phyloP scores from a whole-genome alignment of 2,797 vertebrate genomes.

The Discoglossus pictus region DNA sequence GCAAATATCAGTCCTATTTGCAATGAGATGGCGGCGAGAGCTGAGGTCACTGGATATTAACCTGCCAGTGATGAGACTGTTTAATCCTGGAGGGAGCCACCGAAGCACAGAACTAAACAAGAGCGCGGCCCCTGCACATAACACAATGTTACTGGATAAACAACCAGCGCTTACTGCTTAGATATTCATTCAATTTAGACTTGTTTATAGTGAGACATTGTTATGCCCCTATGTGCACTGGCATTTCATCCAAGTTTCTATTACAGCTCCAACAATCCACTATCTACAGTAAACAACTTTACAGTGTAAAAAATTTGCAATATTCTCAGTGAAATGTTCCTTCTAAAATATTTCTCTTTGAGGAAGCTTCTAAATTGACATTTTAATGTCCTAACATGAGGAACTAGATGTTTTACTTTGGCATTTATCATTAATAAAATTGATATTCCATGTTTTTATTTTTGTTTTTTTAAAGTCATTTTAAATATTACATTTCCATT shows the following conservation, averaged over 20 bases:
- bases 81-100: constrained; percentile 64
- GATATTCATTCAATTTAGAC: constrained; percentile 23
- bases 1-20: constrained; percentile 62
- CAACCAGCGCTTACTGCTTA: constrained; percentile 17
- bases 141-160: constrained; percentile 30
- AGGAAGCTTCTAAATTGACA: too few relatives aligned
- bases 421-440: too few relatives aligned
- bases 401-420: too few relatives aligned
- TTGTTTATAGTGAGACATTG: constrained; percentile 26
- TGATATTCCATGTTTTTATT: too few relatives aligned
- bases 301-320: too few relatives aligned
- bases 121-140: constrained; percentile 11
- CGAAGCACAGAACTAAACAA: constrained; percentile 56
- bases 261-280: constrained; percentile 3
- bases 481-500: too few relatives aligned
- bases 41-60: constrained; percentile 59
- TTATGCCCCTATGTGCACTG: constrained; percentile 17
- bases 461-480: too few relatives aligned
- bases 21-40: constrained; percentile 54
- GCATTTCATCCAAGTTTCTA: constrained; percentile 13
- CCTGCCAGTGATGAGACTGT: constrained; percentile 60
- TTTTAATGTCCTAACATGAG: too few relatives aligned
- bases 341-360: too few relatives aligned
- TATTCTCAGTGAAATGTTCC: too few relatives aligned
- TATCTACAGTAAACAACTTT: too few relatives aligned